These are phyloP conservation scores for Pelobates cultripes DNA, from an alignment of 2,797 vertebrate species.

Conservation along the genomic window DNA sequence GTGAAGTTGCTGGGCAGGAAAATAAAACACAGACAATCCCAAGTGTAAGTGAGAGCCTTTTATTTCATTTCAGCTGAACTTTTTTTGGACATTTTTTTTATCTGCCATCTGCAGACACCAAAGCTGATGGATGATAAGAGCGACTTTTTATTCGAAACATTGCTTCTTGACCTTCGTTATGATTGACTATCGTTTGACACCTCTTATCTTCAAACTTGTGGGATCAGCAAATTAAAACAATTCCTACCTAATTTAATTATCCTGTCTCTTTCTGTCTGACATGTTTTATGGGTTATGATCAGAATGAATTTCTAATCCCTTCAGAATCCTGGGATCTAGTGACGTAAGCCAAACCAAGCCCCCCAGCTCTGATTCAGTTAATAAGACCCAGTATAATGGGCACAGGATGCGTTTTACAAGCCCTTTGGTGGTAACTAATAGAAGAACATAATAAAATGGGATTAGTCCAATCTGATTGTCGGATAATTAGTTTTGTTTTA, in stretches of 20 bases:
- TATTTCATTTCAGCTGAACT: background rate
- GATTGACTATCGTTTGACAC: constrained; percentile 1
- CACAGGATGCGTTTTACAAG: constrained; percentile 40
- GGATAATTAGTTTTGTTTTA: constrained; percentile 58
- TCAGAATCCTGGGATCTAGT: constrained; percentile 1
- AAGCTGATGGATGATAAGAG: background rate
- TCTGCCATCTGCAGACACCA: background rate
- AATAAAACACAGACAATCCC: background rate
- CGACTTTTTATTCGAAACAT: background rate
- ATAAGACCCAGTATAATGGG: constrained; percentile 14
- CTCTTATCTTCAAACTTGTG: constrained; percentile 4
- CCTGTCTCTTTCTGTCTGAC: background rate
- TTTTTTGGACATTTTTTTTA: background rate
- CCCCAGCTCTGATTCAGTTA: constrained; percentile 12
- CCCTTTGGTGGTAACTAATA: constrained; percentile 49
- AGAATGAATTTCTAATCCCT: constrained; percentile 11
- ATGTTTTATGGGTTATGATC: constrained; percentile 19
- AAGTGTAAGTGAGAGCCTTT: constrained; percentile 4
- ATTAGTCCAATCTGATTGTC: constrained; percentile 45
- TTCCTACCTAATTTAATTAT: constrained; percentile 12
- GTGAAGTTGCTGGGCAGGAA: background rate
- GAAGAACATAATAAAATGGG: constrained; percentile 51
- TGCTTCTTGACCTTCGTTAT: background rate
- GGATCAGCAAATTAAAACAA: constrained; percentile 4
- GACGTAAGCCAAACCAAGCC: background rate